Conservation (phyloP, 2,888 invertebrate genomes). For the Microchrysa polita region DNA sequence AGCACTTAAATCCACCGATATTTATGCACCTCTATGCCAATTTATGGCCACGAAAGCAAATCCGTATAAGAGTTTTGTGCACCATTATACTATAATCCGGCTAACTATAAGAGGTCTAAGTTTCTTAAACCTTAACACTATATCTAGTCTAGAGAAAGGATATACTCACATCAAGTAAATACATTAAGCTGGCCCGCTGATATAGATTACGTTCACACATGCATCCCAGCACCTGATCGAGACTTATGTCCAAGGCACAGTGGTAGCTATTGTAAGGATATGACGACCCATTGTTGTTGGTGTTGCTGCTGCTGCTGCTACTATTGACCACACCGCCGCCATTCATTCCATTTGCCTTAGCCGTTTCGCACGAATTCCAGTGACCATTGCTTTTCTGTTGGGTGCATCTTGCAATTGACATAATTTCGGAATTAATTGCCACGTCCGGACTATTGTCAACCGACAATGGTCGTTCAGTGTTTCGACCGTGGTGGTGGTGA, state of each 20-base stretch:
- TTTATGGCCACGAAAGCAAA: too few relatives aligned
- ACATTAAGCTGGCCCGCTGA: constrained; percentile 69
- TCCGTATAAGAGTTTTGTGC: too few relatives aligned
- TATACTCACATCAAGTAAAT: constrained; percentile 71
- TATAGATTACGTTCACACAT: constrained; percentile 69
- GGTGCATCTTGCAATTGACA: constrained; percentile 38
- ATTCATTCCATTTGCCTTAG: neutral
- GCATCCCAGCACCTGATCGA: constrained; percentile 50
- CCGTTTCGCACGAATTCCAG: neutral
- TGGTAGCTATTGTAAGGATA: constrained; percentile 2
- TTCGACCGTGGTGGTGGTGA: neutral
- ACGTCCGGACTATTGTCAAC: constrained; percentile 30
- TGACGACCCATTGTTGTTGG: neutral
- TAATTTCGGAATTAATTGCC: constrained; percentile 38
- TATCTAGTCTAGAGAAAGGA: too few relatives aligned
- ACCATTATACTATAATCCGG: too few relatives aligned
- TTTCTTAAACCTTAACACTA: too few relatives aligned
- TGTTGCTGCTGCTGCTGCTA: neutral
- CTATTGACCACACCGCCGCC: neutral
- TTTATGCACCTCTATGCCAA: constrained; percentile 7
- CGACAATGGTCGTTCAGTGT: constrained; percentile 13
- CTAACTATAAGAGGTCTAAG: constrained; percentile 3
- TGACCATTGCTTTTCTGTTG: constrained; percentile 7
- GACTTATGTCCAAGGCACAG: constrained; percentile 37
- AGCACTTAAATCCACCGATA: neutral